Base-by-base conservation (phyloP, 2,888 invertebrate species). In the Junonia oenone region DNA sequence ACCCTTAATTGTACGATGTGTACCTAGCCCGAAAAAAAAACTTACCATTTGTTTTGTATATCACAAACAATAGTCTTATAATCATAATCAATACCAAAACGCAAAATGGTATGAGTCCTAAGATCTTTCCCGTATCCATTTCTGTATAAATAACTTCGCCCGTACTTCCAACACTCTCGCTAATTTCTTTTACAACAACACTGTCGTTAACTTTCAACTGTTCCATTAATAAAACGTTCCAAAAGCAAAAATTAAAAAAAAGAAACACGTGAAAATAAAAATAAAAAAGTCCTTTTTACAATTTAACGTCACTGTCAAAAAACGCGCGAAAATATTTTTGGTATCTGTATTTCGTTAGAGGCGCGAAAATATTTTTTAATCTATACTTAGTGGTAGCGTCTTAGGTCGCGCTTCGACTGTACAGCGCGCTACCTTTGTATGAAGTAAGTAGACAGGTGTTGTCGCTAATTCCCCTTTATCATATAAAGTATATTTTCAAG, bases 11-110 rank as follows among this genome's bases (percentile, higher is more conserved):
- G n/a, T n/a, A n/a, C n/a, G n/a, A n/a, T n/a, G n/a, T n/a, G n/a
- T n/a, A n/a, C n/a, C n/a, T n/a, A n/a, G n/a, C n/a, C n/a, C n/a
- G n/a, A n/a, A n/a, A n/a, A n/a, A n/a, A n/a, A n/a, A n/a, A 61
- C 68, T 68, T 48, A 69, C 68, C 69, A 50, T 48, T 61, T 26
- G 54, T 61, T 61, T 76, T 82, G 53, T 77, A 83, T 0, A 85
- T 45, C 0, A 83, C 72, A 71, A 81, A 85, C 4, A 83, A 71
- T 55, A 84, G 72, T 64, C 83, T 76, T 46, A 78, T 55, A 6
- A 87, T 68, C 22, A 85, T 73, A 0, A 85, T 71, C 1, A 80
- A 56, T 19, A 83, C 63, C 31, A 86, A 66, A 46, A 84, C 58
- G 40, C 83, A 72, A 63, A 85, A 70, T 0, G 86, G 86, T 38